phyloP scores from a whole-genome alignment of 2,888 invertebrate species.

The Oscheius onirici region DNA sequence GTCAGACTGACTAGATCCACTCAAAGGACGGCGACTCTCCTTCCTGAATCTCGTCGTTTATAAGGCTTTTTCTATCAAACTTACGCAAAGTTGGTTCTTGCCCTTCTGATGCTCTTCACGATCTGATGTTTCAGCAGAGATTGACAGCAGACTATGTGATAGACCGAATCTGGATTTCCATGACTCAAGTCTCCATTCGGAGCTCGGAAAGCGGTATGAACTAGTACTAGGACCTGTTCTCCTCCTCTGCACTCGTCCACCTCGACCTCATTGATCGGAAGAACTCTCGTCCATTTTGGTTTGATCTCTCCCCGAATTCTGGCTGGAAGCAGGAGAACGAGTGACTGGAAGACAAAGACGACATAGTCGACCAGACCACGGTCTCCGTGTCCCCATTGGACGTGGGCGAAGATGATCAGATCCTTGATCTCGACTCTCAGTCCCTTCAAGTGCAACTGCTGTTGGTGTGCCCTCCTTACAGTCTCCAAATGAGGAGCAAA shows the following conservation, averaged over 20 bases:
- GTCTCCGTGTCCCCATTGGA: slow-evolving; percentile 51
- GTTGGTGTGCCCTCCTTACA: slow-evolving; percentile 40
- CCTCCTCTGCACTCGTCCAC: slow-evolving; percentile 43
- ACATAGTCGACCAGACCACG: slow-evolving; percentile 46
- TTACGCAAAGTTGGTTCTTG: slow-evolving; percentile 43
- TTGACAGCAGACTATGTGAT: slow-evolving; percentile 53
- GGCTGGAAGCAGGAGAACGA: slow-evolving; percentile 52
- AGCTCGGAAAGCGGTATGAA: slow-evolving; percentile 47
- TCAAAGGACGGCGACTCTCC: slow-evolving; percentile 50
- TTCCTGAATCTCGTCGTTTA: slow-evolving; percentile 9
- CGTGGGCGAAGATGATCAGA: slow-evolving; percentile 55
- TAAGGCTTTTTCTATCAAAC: slow-evolving; percentile 6
- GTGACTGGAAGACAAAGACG: slow-evolving; percentile 55
- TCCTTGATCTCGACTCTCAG: slow-evolving; percentile 53
- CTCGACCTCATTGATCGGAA: slow-evolving; percentile 55
- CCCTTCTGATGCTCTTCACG: slow-evolving; percentile 50
- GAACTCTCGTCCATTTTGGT: slow-evolving; percentile 51
- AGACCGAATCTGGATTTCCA: slow-evolving; percentile 49
- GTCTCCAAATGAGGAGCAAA: slow-evolving; percentile 53
- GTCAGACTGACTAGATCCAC: slow-evolving; percentile 58
- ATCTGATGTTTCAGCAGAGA: slow-evolving; percentile 50
- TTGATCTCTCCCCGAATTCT: slow-evolving; percentile 45
- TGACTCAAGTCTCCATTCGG: slow-evolving; percentile 53
- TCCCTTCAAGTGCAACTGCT: slow-evolving; percentile 37
- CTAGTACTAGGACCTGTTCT: slow-evolving; percentile 37